Evolutionary conservation across 1,140 invertebrate species (phyloP).

Genomic region (Acyrthosiphon pisum): DNA sequence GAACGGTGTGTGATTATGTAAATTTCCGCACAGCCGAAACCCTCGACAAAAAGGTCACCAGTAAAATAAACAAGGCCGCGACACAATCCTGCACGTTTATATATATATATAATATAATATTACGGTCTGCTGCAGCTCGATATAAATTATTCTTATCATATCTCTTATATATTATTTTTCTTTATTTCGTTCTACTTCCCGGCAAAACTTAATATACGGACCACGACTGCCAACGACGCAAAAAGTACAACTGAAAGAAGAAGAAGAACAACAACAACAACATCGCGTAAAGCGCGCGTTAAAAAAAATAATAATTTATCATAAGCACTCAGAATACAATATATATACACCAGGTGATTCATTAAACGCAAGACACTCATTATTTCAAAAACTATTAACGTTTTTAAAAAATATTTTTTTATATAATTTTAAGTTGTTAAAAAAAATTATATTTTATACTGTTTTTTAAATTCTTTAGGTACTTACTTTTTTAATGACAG

Average conservation of each 20-base stretch:
- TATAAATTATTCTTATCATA: constrained; percentile 52
- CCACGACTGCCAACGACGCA: neutral
- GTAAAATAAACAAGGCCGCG: constrained; percentile 47
- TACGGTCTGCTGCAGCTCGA: constrained; percentile 12
- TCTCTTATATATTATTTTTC: constrained; percentile 1
- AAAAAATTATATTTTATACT: too few relatives aligned
- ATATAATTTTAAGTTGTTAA: too few relatives aligned
- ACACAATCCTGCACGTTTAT: neutral
- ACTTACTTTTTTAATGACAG: too few relatives aligned
- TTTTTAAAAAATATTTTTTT: neutral
- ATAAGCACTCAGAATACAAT: neutral
- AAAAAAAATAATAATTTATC: neutral
- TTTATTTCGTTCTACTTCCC: neutral
- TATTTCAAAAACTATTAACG: neutral
- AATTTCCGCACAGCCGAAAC: constrained; percentile 1
- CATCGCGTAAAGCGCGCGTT: neutral
- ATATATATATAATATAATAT: constrained; percentile 5
- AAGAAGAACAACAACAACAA: neutral
- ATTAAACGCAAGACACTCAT: neutral
- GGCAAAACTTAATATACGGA: constrained; percentile 7
- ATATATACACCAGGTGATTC: neutral
- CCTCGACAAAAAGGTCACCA: constrained; percentile 39
- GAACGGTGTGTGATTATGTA: constrained; percentile 60
- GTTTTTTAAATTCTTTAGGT: too few relatives aligned
- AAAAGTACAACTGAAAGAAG: neutral